phyloP scores from a whole-genome alignment of 2,797 vertebrate genomes.

The Myripristis murdjan region DNA sequence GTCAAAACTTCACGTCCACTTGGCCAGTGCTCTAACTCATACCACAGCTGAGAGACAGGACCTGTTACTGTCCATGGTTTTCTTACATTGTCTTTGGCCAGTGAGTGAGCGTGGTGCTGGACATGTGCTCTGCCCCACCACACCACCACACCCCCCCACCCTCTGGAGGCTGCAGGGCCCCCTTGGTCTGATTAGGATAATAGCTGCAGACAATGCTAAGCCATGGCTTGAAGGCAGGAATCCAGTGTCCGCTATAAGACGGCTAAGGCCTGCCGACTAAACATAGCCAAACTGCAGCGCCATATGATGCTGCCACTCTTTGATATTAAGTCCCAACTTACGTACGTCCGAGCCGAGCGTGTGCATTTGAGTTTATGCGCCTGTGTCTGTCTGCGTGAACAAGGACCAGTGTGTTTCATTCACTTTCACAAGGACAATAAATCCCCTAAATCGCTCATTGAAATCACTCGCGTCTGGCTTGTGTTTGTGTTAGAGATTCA shows the following conservation, averaged over 20 bases:
- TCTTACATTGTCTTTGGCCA: conserved; percentile 22
- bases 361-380: neutral
- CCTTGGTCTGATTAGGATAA: conserved; percentile 74
- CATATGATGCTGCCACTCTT: conserved; percentile 71
- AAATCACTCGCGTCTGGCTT: conserved; percentile 17
- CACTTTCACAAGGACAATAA: conserved; percentile 4
- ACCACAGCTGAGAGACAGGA: too few species aligned
- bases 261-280: too few species aligned
- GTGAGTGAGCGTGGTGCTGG: conserved; percentile 20
- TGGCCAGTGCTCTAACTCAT: too few species aligned
- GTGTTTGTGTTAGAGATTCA: conserved; percentile 32
- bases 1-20: too few species aligned
- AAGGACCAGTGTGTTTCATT: neutral
- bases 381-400: conserved; percentile 1
- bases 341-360: neutral
- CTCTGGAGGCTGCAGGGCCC: conserved; percentile 29
- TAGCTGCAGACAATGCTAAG: conserved; percentile 76
- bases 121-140: conserved; percentile 2
- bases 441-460: conserved; percentile 18
- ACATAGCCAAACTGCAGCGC: conserved; percentile 62
- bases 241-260: too few species aligned
- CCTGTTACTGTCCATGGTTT: conserved; percentile 4
- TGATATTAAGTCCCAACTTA: conserved; percentile 3
- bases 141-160: too few species aligned
- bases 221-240: too few species aligned